Percentiles rank a stretch among this genome's conserved stretches.
These are phyloP conservation scores for Philotrypesis tridentata DNA, from an alignment of 1,140 invertebrate species.

Conservation along the genomic window DNA sequence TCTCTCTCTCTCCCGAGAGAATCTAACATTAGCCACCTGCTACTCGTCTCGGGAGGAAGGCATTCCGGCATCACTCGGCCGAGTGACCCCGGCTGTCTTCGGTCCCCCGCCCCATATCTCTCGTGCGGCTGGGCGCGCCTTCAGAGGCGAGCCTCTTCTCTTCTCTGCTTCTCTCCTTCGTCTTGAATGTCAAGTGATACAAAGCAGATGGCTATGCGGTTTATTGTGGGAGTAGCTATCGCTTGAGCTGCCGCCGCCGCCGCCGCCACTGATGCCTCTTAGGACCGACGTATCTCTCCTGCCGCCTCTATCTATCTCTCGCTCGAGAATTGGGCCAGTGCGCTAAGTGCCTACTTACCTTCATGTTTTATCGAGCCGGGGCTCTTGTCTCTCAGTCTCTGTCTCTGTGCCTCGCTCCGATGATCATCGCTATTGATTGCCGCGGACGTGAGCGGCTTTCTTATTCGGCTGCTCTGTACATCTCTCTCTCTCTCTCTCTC, in stretches of 20 bases:
- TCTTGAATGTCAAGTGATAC: conserved; percentile 31
- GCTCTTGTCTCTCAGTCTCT: not conserved
- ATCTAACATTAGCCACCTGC: conserved; percentile 63
- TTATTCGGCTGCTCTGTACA: not conserved
- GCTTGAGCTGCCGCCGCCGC: not conserved
- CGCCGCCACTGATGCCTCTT: not conserved
- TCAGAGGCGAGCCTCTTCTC: not conserved
- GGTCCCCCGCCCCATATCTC: not conserved
- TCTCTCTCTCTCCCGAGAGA: not conserved
- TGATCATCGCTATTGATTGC: not conserved
- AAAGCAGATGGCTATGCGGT: not conserved
- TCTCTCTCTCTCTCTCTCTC: no score
- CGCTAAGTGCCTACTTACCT: not conserved
- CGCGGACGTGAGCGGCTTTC: not conserved
- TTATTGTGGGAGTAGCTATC: conserved; percentile 1
- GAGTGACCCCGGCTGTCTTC: conserved; percentile 23
- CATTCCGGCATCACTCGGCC: not conserved
- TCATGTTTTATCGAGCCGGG: not conserved
- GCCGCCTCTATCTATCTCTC: no score
- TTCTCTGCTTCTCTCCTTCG: no score
- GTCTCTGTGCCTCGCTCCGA: not conserved
- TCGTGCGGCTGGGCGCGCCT: not conserved
- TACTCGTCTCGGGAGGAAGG: conserved; percentile 55
- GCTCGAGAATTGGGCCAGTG: not conserved
- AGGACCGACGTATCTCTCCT: not conserved